Evolutionary conservation across 2,888 invertebrate genomes (phyloP), one percentile per base, ranked within the genome.

Genomic region (Meandrusa payeni): DNA sequence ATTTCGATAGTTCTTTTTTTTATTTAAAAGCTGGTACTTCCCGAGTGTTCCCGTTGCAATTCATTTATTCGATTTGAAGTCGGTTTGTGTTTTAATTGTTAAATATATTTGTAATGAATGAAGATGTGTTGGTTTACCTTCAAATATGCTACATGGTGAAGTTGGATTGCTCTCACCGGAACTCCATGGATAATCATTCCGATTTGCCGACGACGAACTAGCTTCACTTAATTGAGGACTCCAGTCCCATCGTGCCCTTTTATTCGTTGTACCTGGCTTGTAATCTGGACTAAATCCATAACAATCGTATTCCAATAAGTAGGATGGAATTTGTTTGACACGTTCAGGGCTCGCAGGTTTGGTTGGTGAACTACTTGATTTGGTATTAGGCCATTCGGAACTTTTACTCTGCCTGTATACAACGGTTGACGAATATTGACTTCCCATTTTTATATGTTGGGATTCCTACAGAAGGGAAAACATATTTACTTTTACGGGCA

Each of bases 181-280:
- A 52, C 90, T 90, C 89, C 89, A 90, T 51, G 89, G 88, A 48
- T 82, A 88, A 7, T 83, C 78, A 5, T 72, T 74, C 72, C 79
- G 75, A 39, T 74, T 62, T 1, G 81, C 74, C 1, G 85, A 83
- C 5, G 70, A 56, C 2, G 69, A 64, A 46, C 75, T 73, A 2
- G 74, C 64, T 38, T 82, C 79, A 1, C 78, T 77, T 1, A 87
- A 87, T 46, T 85, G 82, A 0, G 87, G 85, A 48, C 88, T 88
- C 80, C 82, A 81, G 41, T 87, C 86, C 61, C 69, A 74, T 29
- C 66, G 63, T 2, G 69, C 52, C 19, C 75, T 58, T 55, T 80
- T 78, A 2, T 57, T 59, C 2, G 60, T 54, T 19, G 57, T 62
- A 13, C 15, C 31, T 2, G 55, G 61, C 32, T 64, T 59, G 26